These are phyloP conservation scores for Haplochromis vanheusdeni DNA, from an alignment of 2,113 vertebrate genomes.

Conservation along the genomic window DNA sequence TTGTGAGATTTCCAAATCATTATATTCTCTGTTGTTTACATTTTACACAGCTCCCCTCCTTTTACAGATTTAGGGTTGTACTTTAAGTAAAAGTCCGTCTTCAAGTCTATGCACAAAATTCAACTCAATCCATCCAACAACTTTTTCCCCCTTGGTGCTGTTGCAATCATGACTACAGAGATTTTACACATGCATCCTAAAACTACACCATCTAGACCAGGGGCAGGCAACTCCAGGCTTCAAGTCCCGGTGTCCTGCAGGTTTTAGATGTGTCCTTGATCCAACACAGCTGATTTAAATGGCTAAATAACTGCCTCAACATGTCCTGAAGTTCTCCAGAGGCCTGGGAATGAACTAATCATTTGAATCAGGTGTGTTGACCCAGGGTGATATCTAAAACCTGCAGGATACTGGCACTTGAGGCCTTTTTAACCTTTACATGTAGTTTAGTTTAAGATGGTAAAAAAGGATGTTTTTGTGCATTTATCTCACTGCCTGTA, in stretches of 20 bases:
- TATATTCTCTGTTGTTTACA: background rate
- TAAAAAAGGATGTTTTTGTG: background rate
- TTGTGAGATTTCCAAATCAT: background rate
- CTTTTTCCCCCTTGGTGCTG: accelerated
- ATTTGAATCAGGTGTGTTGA: background rate
- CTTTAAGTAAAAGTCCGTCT: background rate
- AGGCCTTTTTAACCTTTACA: background rate
- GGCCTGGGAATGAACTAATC: background rate
- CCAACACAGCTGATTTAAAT: background rate
- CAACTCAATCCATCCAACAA: background rate
- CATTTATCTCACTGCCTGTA: background rate
- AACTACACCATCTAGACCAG: accelerated
- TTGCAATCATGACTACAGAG: background rate
- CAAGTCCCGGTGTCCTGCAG: background rate
- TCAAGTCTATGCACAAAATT: background rate
- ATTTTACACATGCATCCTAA: background rate
- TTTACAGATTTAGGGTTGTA: background rate
- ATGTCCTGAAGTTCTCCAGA: background rate
- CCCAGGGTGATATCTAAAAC: accelerated
- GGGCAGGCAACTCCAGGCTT: background rate
- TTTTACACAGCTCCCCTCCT: background rate
- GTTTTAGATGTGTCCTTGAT: background rate
- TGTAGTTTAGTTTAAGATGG: background rate
- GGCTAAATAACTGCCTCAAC: background rate
- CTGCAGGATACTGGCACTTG: background rate